Base-by-base conservation (phyloP, 1,140 invertebrate genomes). In the Heliconius hewitsoni region DNA sequence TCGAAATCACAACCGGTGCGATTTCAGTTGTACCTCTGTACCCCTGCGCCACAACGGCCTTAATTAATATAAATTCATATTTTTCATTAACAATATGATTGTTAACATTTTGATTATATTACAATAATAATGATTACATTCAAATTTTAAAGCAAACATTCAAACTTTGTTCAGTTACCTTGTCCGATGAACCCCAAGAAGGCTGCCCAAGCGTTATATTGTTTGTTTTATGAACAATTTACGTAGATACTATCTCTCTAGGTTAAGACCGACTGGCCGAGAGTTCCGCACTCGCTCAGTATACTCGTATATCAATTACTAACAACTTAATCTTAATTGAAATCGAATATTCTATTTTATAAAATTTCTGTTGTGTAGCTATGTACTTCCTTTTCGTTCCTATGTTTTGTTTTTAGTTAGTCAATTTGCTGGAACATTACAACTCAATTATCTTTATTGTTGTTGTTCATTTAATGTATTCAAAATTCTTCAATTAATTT, bases 241-340 rank as follows among this genome's bases (percentile, higher is more conserved):
- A 84, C 73, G 74, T 74, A 66, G 90, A 90, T 91, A 9, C 19
- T 66, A 91, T 91, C 90, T 90, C 86, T 91, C 89, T 90, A 89
- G 88, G 90, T 90, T 89, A 91, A 86, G 80, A 84, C 84, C 81
- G 82, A 82, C 6, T 46, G 23, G 42, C 50, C n/a, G 8, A 72
- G 27, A 66, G 55, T 83, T 83, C 82, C 80, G 78, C 39, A 77
- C 72, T 50, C 18, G 72, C 76, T 77, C 66, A 66, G 78, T 19
- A 55, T 79, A 37, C 34, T 37, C 34, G 34, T 37, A 74, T 74
- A 73, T 46, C 37, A 77, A 52, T 77, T 77, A 71, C 70, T 77
- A 77, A 76, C 75, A 77, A 77, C 55, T 76, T 60, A 80, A 85
- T 82, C 79, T 82, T 82, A 76, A 84, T 85, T 82, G 46, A 82